Evolutionary conservation across 2,113 vertebrate genomes (phyloP).

Genomic region (Butorides virescens): DNA sequence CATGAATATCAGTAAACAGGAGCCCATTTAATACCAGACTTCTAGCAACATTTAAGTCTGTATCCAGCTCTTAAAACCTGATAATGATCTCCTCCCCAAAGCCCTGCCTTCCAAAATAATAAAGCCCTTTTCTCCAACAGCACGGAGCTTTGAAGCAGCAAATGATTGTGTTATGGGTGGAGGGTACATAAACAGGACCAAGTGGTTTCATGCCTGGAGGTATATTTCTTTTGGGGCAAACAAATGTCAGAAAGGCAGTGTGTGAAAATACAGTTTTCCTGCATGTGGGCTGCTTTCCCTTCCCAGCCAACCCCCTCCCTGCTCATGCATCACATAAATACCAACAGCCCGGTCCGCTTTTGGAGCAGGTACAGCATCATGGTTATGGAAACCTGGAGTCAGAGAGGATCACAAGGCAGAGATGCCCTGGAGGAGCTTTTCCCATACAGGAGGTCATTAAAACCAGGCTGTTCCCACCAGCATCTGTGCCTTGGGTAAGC

Average conservation of each 20-base stretch:
- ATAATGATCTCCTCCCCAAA: background rate
- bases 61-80: background rate
- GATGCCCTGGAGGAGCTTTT: background rate
- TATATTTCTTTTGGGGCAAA: background rate
- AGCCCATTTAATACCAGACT: background rate
- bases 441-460: background rate
- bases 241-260: background rate
- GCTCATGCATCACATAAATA: background rate
- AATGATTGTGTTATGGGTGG: background rate
- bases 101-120: background rate
- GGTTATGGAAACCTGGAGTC: background rate
- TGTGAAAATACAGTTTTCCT: background rate
- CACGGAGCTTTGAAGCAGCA: background rate
- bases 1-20: background rate
- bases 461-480: background rate
- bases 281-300: background rate
- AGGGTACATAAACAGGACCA: background rate
- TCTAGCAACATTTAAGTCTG: background rate
- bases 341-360: background rate
- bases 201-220: background rate
- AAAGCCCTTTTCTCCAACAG: background rate
- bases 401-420: background rate
- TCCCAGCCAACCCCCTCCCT: background rate
- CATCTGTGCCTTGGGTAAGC: background rate
- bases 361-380: fast-evolving